Conservation (phyloP, 2,888 invertebrate species). For the Cactoblastis cactorum region DNA sequence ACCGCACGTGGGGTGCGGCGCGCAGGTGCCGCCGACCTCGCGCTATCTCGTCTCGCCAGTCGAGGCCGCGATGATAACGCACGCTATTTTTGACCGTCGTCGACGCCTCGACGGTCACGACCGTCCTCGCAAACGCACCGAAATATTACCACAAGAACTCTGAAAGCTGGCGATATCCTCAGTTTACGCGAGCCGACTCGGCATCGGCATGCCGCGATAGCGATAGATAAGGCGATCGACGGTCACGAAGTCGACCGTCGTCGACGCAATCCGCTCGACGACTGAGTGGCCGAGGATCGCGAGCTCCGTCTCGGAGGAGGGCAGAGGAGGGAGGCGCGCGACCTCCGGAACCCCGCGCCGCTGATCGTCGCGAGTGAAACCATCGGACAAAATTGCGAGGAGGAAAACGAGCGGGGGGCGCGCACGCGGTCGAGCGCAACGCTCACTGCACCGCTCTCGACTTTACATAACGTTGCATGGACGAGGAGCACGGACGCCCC, state of each 20-base stretch:
- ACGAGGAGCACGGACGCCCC: constrained; percentile 36
- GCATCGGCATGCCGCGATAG: constrained; percentile 33
- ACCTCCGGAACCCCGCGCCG: constrained; percentile 65
- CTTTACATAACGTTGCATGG: constrained; percentile 71
- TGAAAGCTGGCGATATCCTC: constrained; percentile 38
- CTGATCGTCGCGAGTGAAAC: constrained; percentile 56
- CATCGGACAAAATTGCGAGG: constrained; percentile 59
- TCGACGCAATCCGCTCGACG: constrained; percentile 73
- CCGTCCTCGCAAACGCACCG: constrained; percentile 67
- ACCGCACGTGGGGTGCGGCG: constrained; percentile 61
- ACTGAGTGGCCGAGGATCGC: constrained; percentile 46
- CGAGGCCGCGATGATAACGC: constrained; percentile 76
- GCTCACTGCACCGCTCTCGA: constrained; percentile 65
- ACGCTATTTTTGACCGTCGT: constrained; percentile 66
- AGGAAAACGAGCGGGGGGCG: constrained; percentile 39
- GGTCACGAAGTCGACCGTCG: constrained; percentile 49
- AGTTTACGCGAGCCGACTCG: constrained; percentile 36
- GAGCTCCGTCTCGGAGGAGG: constrained; percentile 48
- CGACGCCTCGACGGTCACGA: constrained; percentile 56
- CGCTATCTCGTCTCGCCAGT: constrained; percentile 71
- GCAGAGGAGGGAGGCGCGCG: constrained; percentile 61
- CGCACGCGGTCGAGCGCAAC: constrained; percentile 74
- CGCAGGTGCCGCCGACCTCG: constrained; percentile 75
- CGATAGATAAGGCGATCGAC: constrained; percentile 27
- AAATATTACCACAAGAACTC: constrained; percentile 50